A percentile compares a stretch with the other conserved stretches of the same genome.
These are phyloP conservation scores for Hyla sarda DNA, from an alignment of 2,113 vertebrate species.

Conservation along the genomic window DNA sequence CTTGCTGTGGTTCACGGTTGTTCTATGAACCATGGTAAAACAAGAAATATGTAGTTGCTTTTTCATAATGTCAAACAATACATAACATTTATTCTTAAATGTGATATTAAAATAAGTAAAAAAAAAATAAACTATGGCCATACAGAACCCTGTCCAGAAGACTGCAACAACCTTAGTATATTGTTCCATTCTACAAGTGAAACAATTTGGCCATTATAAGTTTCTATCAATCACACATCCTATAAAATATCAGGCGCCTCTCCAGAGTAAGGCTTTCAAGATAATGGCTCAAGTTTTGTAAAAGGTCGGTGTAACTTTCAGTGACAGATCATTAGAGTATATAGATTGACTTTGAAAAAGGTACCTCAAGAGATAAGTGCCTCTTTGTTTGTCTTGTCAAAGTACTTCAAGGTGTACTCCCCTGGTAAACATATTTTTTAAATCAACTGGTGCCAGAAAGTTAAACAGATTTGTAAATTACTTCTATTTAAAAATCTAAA, in stretches of 20 bases:
- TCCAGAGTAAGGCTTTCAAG: conserved; percentile 20
- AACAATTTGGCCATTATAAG: neutral
- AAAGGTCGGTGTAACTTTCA: conserved; percentile 27
- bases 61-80: too few relatives aligned
- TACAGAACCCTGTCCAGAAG: neutral
- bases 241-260: conserved; percentile 14
- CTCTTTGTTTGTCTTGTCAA: neutral
- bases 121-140: neutral
- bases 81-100: too few relatives aligned
- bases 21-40: too few relatives aligned
- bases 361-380: neutral
- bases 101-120: neutral
- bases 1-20: too few relatives aligned
- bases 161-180: neutral
- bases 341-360: conserved; percentile 4
- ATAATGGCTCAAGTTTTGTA: conserved; percentile 26
- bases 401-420: too few relatives aligned
- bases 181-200: neutral
- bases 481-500: too few relatives aligned
- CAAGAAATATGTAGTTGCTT: too few relatives aligned
- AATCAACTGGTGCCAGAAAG: too few relatives aligned
- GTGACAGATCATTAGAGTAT: conserved; percentile 31
- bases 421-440: too few relatives aligned
- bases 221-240: neutral
- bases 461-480: too few relatives aligned